These are phyloP conservation scores for Siderastrea radians DNA, from an alignment of 92 coral and sea anemone genomes.

Conservation along the genomic window DNA sequence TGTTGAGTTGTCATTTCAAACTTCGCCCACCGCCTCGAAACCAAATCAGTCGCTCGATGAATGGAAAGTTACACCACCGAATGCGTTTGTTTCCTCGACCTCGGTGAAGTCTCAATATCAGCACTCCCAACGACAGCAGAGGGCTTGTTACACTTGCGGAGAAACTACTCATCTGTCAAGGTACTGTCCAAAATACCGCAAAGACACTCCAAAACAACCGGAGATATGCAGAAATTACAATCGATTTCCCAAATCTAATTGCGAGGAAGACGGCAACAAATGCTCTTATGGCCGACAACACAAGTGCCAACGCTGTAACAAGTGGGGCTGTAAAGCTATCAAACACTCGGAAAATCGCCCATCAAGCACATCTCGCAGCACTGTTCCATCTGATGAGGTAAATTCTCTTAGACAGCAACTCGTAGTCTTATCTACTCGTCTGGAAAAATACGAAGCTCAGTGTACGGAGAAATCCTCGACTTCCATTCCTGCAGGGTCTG, in stretches of 20 bases:
- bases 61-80: constrained; percentile 35
- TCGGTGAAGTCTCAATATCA: constrained; percentile 2
- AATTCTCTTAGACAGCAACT: constrained; percentile 42
- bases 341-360: constrained; percentile 29
- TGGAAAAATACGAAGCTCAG: constrained; percentile 28
- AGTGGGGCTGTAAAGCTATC: constrained; percentile 64
- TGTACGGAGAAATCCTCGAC: constrained; percentile 9
- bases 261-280: constrained; percentile 63
- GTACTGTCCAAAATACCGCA: constrained; percentile 28
- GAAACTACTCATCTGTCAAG: constrained; percentile 39
- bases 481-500: constrained; percentile 11
- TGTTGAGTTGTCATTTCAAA: constrained; percentile 63
- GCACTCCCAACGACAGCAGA: constrained; percentile 30
- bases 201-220: constrained; percentile 33
- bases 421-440: constrained; percentile 34
- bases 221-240: constrained; percentile 61
- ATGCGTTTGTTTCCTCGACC: constrained; percentile 34
- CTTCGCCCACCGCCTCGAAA: constrained; percentile 36
- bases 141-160: constrained; percentile 61
- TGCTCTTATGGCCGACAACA: constrained; percentile 56
- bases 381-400: constrained; percentile 34
- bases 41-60: constrained; percentile 53
- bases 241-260: constrained; percentile 48
- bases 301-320: constrained; percentile 50
- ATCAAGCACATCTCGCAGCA: constrained; percentile 12